Percentiles rank a stretch among this genome's conserved stretches.
phyloP scores from a whole-genome alignment of 2,888 invertebrate species.

The Ephialtes manifestator region DNA sequence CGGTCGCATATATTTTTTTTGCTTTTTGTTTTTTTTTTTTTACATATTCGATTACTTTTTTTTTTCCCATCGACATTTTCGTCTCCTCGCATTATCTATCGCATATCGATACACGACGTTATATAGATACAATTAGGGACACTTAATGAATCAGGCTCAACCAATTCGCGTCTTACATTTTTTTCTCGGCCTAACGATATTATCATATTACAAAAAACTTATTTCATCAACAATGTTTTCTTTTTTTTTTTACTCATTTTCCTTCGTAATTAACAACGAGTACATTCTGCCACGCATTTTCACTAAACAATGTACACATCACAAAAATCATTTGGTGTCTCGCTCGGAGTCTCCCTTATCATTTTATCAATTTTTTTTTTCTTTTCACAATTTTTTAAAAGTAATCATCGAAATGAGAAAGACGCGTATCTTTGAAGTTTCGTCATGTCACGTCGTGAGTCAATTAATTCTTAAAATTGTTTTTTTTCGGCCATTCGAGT shows the following conservation, averaged over 20 bases:
- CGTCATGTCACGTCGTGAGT: constrained; percentile 18
- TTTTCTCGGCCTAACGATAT: constrained; percentile 57
- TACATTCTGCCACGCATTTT: constrained; percentile 59
- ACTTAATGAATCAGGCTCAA: constrained; percentile 78
- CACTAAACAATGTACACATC: constrained; percentile 61
- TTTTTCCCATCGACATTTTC: constrained; percentile 55
- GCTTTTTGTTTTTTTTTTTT: constrained; percentile 34
- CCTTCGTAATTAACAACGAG: constrained; percentile 61
- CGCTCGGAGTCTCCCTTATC: constrained; percentile 27
- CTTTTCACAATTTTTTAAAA: not conserved
- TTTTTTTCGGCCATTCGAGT: constrained; percentile 12
- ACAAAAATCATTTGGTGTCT: constrained; percentile 57
- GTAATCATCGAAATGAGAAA: constrained; percentile 40
- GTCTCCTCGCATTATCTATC: constrained; percentile 59
- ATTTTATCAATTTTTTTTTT: constrained; percentile 18
- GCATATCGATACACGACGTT: constrained; percentile 77
- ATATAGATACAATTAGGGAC: constrained; percentile 76
- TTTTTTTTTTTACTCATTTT: constrained; percentile 32
- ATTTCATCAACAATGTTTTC: constrained; percentile 55
- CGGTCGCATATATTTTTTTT: constrained; percentile 56
- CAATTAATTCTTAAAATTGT: not conserved
- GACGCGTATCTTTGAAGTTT: constrained; percentile 18
- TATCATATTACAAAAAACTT: constrained; percentile 65
- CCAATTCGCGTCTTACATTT: constrained; percentile 44
- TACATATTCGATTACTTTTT: constrained; percentile 51